phyloP scores from a whole-genome alignment of 2,888 invertebrate genomes.

The Phaonia tiefii region DNA sequence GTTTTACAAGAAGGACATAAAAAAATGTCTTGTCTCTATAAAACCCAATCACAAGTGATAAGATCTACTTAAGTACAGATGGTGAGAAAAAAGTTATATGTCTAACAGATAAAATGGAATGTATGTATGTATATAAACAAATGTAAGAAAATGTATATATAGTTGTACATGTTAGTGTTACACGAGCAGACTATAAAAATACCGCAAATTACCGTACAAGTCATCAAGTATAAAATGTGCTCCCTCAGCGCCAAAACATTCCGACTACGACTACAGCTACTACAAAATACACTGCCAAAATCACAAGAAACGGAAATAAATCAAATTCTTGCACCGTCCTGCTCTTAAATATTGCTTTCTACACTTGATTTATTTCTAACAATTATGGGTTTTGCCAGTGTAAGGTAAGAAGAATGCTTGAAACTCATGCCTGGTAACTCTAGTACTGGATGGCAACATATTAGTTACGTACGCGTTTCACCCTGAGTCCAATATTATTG shows the following conservation, averaged over 20 bases:
- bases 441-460: conserved; percentile 35
- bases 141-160: no score
- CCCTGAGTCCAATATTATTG: not conserved
- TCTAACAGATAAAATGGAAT: no score
- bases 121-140: no score
- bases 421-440: not conserved
- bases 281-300: no score
- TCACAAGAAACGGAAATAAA: conserved; percentile 30
- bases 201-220: conserved; percentile 17
- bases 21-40: no score
- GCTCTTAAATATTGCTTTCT: not conserved
- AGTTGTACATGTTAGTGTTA: not conserved
- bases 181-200: conserved; percentile 29
- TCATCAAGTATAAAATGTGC: conserved; percentile 18
- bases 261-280: no score
- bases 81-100: not conserved
- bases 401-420: conserved; percentile 25
- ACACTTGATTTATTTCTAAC: conserved; percentile 24
- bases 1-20: no score
- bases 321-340: conserved; percentile 12
- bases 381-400: not conserved
- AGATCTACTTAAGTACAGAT: no score
- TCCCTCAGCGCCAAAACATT: not conserved
- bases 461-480: conserved; percentile 32
- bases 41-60: no score